Conservation (phyloP, 2,888 invertebrate species). For the Nudaria mundana region DNA sequence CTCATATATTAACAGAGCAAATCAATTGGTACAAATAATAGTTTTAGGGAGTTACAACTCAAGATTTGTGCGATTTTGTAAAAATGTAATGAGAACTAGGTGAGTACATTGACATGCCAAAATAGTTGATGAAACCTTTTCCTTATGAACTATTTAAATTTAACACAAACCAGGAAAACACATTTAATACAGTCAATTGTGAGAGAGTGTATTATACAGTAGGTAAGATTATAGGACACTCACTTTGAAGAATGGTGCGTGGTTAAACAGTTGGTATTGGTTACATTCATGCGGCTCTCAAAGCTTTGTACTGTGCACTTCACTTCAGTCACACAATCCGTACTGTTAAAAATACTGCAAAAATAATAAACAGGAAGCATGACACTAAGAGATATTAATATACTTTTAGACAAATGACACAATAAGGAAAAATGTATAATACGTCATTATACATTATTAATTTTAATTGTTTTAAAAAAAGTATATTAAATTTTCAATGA, state of each 20-base stretch:
- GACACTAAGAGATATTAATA: constrained; percentile 40
- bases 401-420: constrained; percentile 11
- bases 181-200: not conserved
- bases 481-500: constrained; percentile 28
- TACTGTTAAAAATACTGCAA: constrained; percentile 80
- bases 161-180: constrained; percentile 4
- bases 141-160: not conserved
- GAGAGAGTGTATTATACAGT: not conserved
- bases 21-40: too few relatives aligned
- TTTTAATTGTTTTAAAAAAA: constrained; percentile 4
- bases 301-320: constrained; percentile 73
- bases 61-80: too few relatives aligned
- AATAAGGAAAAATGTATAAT: not conserved
- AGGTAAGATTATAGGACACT: constrained; percentile 43
- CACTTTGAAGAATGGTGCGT: constrained; percentile 72
- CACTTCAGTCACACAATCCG: constrained; percentile 75
- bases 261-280: constrained; percentile 71
- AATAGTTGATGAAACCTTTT: not conserved
- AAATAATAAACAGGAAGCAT: constrained; percentile 71
- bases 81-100: too few relatives aligned
- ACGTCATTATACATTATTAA: not conserved
- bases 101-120: not conserved
- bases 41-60: too few relatives aligned
- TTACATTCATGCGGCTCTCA: constrained; percentile 76
- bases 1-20: too few relatives aligned